Evolutionary conservation across 2,797 vertebrate genomes (phyloP), one percentile per base, ranked within the genome.

Genomic region (Myotis myotis): DNA sequence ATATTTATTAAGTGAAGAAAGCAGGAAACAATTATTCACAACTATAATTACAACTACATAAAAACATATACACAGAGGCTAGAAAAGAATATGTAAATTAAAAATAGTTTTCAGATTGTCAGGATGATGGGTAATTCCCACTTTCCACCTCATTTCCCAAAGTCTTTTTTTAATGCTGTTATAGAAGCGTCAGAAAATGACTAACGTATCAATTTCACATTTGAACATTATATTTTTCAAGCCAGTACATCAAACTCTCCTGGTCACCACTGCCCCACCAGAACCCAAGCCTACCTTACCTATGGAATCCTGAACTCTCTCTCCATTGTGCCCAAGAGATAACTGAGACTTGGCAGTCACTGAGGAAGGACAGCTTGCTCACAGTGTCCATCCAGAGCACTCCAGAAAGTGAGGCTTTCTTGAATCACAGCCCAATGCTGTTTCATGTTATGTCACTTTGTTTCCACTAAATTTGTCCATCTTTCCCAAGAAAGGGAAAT

Each of bases 11-110:
- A 62, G 74, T 41, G 41, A 95, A 94, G 82, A 93, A 64, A 80
- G 30, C 80, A 93, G 22, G 57, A 86, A 94, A 95, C 76, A 96
- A 75, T 91, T 93, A 93, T 89, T 95, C 38, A 92, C 85, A 95
- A 95, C 86, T 92, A 64, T 88, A 96, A 82, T 83, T 68, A 96
- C 78, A 95, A 79, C 62, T 88, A 44, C 82, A 92, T 51, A 60
- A 95, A 92, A 82, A 93, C 49, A 92, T 11, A 78, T 3, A 95
- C 25, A 88, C 8, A 89, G 36, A 93, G 8, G 22, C 60, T 84
- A 83, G 53, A 89, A 91, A 91, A 30, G 68, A 84, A 87, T 53
- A 93, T 51, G 22, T 51, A 89, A 89, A 87, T 6, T 84, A 36
- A 89, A 86, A 95, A 93, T 13, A 44, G 25, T 47, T 83, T 81